Percentiles rank a stretch among this genome's conserved stretches.
phyloP scores from a whole-genome alignment of 2,797 vertebrate species.

The Pachyuromys duprasi region DNA sequence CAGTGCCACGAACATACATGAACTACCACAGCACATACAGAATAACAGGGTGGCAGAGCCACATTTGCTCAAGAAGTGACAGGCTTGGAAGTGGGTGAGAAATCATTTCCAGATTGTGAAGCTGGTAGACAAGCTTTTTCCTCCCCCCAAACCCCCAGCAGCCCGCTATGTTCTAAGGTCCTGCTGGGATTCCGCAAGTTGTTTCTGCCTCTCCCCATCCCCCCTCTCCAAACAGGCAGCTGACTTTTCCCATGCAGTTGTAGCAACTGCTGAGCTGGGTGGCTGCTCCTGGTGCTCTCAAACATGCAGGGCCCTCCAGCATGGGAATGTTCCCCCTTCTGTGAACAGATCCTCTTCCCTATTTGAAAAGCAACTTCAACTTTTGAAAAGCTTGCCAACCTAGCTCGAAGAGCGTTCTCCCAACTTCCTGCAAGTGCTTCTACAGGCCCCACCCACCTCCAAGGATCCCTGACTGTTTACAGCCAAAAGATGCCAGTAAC shows the following conservation, averaged over 20 bases:
- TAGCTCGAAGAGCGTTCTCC: not conserved
- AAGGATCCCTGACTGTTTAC: not conserved
- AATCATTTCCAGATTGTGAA: conserved; percentile 43
- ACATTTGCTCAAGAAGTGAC: not conserved
- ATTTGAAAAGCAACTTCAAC: conserved; percentile 44
- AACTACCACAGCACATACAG: not conserved
- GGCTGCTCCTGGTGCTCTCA: not conserved
- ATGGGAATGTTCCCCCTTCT: not conserved
- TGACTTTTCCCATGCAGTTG: not conserved
- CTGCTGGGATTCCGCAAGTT: not conserved
- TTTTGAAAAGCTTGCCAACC: conserved; percentile 38
- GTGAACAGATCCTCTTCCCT: not conserved
- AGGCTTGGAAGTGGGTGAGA: not conserved
- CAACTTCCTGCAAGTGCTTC: not conserved
- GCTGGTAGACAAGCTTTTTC: conserved; percentile 34
- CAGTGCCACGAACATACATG: not conserved
- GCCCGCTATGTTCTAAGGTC: not conserved
- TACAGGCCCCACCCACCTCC: not conserved
- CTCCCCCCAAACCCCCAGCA: not conserved
- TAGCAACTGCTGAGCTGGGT: not conserved
- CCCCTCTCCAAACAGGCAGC: not conserved
- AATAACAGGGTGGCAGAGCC: conserved; percentile 8
- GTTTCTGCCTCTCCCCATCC: not conserved
- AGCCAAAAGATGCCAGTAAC: not conserved
- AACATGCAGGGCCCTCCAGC: not conserved